Conservation (phyloP, 1,140 invertebrate genomes). For the Cotesia chilonis region DNA sequence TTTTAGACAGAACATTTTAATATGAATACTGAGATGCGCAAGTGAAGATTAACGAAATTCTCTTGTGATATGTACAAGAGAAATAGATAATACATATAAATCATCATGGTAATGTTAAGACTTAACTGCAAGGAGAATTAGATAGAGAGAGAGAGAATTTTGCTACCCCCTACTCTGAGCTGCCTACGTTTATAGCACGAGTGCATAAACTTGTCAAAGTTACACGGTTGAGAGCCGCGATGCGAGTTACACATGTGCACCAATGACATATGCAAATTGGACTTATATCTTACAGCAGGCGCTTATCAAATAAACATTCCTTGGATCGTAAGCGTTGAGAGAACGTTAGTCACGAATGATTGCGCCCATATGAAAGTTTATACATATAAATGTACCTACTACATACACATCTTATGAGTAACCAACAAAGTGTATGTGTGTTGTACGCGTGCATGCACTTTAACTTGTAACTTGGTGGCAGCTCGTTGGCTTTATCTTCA, state of each 20-base stretch:
- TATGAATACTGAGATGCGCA: constrained; percentile 8
- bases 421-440: too few species aligned
- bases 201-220: constrained; percentile 44
- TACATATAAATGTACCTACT: constrained; percentile 27
- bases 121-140: constrained; percentile 6
- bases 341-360: constrained; percentile 43
- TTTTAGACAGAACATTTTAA: background rate
- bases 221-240: constrained; percentile 37
- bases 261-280: constrained; percentile 44
- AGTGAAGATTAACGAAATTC: constrained; percentile 3
- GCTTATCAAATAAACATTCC: constrained; percentile 44
- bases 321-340: constrained; percentile 40
- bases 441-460: constrained; percentile 18
- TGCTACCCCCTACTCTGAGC: background rate
- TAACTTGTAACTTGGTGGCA: constrained; percentile 31
- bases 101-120: constrained; percentile 3
- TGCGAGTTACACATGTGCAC: constrained; percentile 36
- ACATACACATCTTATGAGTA: too few species aligned
- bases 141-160: too few species aligned
- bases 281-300: constrained; percentile 43
- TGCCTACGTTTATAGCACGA: constrained; percentile 30
- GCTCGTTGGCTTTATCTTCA: constrained; percentile 34
- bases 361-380: constrained; percentile 35
- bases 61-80: constrained; percentile 13
- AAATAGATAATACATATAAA: constrained; percentile 16